phyloP scores from a whole-genome alignment of 1,140 invertebrate genomes.

The Psix sp. region DNA sequence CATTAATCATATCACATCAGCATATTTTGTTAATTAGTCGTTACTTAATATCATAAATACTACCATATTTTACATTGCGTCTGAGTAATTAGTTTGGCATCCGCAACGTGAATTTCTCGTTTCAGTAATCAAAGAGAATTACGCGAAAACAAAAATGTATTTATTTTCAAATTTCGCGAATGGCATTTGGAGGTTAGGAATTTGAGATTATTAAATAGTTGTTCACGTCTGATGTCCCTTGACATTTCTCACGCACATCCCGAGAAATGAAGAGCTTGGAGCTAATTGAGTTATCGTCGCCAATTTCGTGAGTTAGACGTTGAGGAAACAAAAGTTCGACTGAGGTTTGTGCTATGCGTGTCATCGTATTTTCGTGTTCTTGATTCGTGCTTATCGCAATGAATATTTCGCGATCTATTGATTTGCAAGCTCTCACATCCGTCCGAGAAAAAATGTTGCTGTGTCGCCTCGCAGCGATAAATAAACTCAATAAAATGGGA shows the following conservation, averaged over 20 bases:
- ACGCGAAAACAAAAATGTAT: no score
- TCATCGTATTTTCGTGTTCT: constrained; percentile 7
- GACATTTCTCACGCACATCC: constrained; percentile 7
- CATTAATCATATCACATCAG: no score
- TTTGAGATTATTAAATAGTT: constrained; percentile 18
- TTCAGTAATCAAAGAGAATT: no score
- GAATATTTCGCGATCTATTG: constrained; percentile 32
- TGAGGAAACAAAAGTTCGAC: constrained; percentile 43
- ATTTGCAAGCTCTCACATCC: constrained; percentile 22
- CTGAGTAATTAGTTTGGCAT: no score
- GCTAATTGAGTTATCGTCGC: constrained; percentile 55
- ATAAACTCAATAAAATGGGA: no score
- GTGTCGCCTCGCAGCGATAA: constrained; percentile 12
- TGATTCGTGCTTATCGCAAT: constrained; percentile 23
- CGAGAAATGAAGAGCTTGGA: constrained; percentile 29
- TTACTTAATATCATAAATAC: no score
- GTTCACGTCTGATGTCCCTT: constrained; percentile 20
- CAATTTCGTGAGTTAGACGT: constrained; percentile 46
- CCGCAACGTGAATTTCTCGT: no score
- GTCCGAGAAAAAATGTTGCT: constrained; percentile 18
- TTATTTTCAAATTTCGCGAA: no score
- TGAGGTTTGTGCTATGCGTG: constrained; percentile 25
- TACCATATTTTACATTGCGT: no score
- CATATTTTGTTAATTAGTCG: no score
- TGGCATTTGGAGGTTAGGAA: background rate